These are phyloP conservation scores for Drosophila subsilvestris DNA, from an alignment of 2,888 invertebrate genomes.

Conservation along the genomic window DNA sequence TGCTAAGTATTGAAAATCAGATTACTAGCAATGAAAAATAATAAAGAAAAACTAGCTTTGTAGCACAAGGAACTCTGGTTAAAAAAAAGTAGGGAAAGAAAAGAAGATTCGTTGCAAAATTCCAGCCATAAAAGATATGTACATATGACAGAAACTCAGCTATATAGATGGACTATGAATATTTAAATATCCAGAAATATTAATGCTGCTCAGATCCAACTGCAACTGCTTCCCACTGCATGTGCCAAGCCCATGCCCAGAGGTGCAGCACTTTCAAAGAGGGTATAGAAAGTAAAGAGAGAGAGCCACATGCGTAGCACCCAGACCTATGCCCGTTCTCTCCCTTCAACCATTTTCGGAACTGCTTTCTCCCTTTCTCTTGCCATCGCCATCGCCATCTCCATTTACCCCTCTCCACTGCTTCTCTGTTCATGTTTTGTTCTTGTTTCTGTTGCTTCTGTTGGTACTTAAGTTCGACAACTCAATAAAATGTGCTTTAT, in stretches of 20 bases:
- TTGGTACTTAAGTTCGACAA: conserved; percentile 81
- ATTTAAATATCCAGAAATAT: too few species aligned
- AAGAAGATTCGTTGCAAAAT: too few species aligned
- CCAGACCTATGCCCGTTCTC: conserved; percentile 12
- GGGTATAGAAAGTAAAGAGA: background rate
- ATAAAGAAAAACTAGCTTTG: too few species aligned
- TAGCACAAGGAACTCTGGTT: too few species aligned
- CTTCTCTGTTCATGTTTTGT: conserved; percentile 4
- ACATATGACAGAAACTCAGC: too few species aligned
- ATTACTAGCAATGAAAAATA: too few species aligned
- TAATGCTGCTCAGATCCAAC: too few species aligned
- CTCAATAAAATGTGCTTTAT: conserved; percentile 84
- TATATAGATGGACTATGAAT: too few species aligned
- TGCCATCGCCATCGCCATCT: conserved; percentile 9
- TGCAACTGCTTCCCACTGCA: background rate
- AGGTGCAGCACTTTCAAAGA: background rate
- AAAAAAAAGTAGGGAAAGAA: too few species aligned
- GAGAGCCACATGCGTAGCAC: conserved; percentile 37
- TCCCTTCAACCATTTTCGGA: background rate
- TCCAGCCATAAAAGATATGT: too few species aligned
- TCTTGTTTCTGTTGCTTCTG: conserved; percentile 26
- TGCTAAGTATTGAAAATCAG: too few species aligned
- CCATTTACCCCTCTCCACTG: conserved; percentile 31
- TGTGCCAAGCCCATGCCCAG: background rate
- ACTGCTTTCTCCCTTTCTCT: conserved; percentile 6